A percentile compares a stretch with the other conserved stretches of the same genome.
phyloP scores from a whole-genome alignment of 2,113 vertebrate genomes.

The Hemicordylus capensis region DNA sequence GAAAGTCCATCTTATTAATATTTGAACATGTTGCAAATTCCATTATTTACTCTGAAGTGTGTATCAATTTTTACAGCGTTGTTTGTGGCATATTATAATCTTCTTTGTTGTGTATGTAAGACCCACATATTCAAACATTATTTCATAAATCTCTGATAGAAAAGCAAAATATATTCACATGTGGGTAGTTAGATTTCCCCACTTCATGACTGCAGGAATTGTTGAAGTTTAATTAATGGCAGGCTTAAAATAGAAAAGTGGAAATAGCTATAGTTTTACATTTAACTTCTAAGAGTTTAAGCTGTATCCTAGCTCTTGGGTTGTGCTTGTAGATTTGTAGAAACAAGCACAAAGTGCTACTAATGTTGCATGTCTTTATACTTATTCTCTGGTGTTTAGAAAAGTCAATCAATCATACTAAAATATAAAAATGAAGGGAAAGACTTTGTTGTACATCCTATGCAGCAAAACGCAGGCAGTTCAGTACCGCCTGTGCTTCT shows the following conservation, averaged over 20 bases:
- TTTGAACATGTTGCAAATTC: conserved; percentile 62
- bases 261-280: conserved; percentile 28
- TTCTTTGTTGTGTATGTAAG: conserved; percentile 35
- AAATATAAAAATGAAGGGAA: neutral
- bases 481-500: too few species aligned
- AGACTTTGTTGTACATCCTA: neutral
- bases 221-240: conserved; percentile 57
- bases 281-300: neutral
- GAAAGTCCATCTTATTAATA: conserved; percentile 66
- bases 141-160: conserved; percentile 48
- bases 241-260: conserved; percentile 45
- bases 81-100: conserved; percentile 38
- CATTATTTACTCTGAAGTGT: conserved; percentile 67
- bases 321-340: neutral
- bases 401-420: neutral
- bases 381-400: neutral
- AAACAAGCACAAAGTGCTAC: neutral
- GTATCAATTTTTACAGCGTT: conserved; percentile 54
- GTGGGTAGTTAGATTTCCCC: conserved; percentile 41
- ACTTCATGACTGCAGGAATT: conserved; percentile 48
- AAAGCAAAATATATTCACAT: conserved; percentile 49
- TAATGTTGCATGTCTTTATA: too few species aligned
- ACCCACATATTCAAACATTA: conserved; percentile 44
- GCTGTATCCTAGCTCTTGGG: neutral
- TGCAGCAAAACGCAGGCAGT: too few species aligned